These are phyloP conservation scores for Neogobius melanostomus DNA, from an alignment of 2,113 vertebrate species.

Conservation along the genomic window DNA sequence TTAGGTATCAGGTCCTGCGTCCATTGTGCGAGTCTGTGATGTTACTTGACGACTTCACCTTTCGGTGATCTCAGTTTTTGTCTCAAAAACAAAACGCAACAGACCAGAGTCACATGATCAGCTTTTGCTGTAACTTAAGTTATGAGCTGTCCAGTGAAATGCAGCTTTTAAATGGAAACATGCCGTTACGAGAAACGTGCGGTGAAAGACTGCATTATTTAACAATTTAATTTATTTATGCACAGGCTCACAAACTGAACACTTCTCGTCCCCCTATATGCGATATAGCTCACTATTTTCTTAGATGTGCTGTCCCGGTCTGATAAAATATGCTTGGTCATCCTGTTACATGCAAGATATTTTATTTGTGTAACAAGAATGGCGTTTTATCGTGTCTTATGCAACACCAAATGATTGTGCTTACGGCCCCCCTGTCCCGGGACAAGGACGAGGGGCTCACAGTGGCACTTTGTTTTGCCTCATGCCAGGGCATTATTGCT, in stretches of 20 bases:
- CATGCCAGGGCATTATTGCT: not conserved
- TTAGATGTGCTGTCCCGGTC: not conserved
- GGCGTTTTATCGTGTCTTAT: conserved; percentile 28
- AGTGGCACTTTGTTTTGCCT: not conserved
- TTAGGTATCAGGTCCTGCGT: not conserved
- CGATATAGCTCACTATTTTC: conserved; percentile 24
- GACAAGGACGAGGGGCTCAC: conserved; percentile 5
- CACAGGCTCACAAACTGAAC: not conserved
- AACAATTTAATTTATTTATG: conserved; percentile 4
- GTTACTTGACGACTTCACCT: not conserved
- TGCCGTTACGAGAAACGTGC: not conserved
- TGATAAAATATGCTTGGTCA: conserved; percentile 1
- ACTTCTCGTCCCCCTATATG: conserved; percentile 4
- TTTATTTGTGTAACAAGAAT: conserved; percentile 10
- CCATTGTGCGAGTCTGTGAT: not conserved
- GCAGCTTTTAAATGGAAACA: conserved; percentile 2
- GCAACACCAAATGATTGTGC: conserved; percentile 8
- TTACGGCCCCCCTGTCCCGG: conserved; percentile 22
- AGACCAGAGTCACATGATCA: not conserved
- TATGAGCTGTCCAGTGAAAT: not conserved
- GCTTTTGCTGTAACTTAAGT: not conserved
- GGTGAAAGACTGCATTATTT: conserved; percentile 1
- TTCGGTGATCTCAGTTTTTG: not conserved
- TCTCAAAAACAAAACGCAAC: not conserved
- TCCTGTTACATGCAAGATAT: not conserved